Conservation (phyloP, 1,140 invertebrate species). For the Babylonia areolata region DNA sequence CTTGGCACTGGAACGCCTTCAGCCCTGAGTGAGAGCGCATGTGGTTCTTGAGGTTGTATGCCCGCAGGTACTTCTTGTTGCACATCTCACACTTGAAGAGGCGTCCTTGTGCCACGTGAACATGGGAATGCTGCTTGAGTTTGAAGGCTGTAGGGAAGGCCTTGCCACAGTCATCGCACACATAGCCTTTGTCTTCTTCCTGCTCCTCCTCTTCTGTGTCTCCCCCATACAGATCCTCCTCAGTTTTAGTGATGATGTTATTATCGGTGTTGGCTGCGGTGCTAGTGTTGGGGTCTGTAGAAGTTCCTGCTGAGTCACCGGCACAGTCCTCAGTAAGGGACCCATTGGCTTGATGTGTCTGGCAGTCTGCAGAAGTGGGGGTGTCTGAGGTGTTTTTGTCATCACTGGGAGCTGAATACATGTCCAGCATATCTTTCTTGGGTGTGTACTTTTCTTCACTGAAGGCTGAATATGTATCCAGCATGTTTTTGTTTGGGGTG, state of each 20-base stretch:
- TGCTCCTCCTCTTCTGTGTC: neutral
- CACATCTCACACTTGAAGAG: conserved; percentile 10
- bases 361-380: neutral
- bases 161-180: neutral
- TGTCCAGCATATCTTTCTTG: neutral
- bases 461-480: neutral
- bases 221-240: neutral
- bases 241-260: neutral
- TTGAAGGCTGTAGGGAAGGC: neutral
- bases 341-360: neutral
- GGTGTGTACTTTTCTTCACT: neutral
- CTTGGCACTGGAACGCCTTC: neutral
- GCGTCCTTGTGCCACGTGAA: neutral
- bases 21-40: neutral
- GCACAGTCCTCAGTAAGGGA: too few species aligned
- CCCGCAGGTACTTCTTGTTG: neutral
- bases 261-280: neutral
- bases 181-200: neutral
- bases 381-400: neutral
- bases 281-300: neutral
- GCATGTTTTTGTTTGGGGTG: neutral
- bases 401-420: too few species aligned
- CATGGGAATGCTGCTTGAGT: neutral
- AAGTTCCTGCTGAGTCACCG: neutral
- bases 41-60: conserved; percentile 1